These are phyloP conservation scores for Zoanthus sansibaricus DNA, from an alignment of 92 coral and sea anemone genomes.

Conservation along the genomic window DNA sequence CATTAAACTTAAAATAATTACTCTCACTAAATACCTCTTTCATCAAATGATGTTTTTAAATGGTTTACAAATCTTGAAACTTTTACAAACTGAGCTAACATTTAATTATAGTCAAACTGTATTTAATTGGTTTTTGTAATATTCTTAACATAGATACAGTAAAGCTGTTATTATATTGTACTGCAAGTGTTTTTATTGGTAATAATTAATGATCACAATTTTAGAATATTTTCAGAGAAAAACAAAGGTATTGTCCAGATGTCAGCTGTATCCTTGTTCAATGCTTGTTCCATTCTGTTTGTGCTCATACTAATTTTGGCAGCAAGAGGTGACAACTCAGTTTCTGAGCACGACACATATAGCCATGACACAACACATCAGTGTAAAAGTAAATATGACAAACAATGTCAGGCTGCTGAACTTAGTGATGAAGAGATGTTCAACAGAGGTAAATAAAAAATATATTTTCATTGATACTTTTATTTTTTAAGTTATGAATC, in stretches of 20 bases:
- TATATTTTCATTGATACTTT: neutral
- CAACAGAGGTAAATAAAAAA: conserved; percentile 25
- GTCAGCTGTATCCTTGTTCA: neutral
- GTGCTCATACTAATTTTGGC: neutral
- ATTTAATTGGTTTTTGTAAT: too few species aligned
- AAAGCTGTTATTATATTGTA: too few species aligned
- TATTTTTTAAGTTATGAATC: neutral
- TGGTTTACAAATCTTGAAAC: too few species aligned
- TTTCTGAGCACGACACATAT: conserved; percentile 19
- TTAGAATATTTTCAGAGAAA: neutral
- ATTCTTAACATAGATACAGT: too few species aligned
- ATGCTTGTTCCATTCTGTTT: neutral
- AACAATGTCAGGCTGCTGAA: conserved; percentile 52
- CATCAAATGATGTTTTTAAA: too few species aligned
- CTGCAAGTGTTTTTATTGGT: too few species aligned
- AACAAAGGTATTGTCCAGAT: neutral
- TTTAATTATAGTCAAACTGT: too few species aligned
- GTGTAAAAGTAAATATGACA: conserved; percentile 57
- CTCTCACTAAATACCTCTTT: too few species aligned
- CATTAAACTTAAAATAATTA: too few species aligned
- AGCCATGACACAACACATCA: neutral
- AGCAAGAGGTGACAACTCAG: conserved; percentile 19
- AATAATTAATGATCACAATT: neutral
- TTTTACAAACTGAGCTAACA: too few species aligned
- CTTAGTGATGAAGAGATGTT: conserved; percentile 81